Evolutionary conservation across 2,113 vertebrate species (phyloP).

Genomic region (Dasyornis broadbenti): DNA sequence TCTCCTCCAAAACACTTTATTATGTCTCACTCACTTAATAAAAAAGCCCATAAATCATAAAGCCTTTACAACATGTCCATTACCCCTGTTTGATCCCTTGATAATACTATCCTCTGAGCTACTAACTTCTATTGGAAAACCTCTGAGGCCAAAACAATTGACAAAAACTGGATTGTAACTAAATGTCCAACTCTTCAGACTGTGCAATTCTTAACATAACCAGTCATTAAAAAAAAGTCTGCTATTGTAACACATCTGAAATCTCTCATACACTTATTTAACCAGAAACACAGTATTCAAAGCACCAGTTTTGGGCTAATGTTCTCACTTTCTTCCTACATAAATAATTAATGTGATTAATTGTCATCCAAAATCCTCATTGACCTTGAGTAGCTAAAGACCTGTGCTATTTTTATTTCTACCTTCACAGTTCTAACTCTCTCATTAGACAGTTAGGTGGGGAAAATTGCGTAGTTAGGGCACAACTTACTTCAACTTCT

Average conservation of each 20-base stretch:
- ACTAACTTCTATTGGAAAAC: background rate
- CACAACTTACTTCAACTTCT: conserved; percentile 72
- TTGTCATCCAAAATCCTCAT: background rate
- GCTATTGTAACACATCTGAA: background rate
- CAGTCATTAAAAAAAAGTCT: background rate
- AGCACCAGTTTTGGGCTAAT: background rate
- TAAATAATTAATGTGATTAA: background rate
- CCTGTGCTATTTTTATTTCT: background rate
- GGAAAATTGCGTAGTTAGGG: background rate
- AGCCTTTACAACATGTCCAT: background rate
- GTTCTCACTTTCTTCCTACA: background rate
- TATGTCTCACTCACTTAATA: background rate
- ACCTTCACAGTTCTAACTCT: background rate
- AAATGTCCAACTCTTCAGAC: background rate
- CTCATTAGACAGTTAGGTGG: background rate
- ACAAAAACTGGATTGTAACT: background rate
- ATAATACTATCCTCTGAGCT: background rate
- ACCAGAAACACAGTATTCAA: background rate
- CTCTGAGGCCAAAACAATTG: background rate
- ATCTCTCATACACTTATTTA: background rate
- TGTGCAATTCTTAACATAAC: background rate
- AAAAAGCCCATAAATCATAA: fast-evolving
- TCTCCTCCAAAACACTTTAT: background rate
- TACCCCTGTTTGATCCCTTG: background rate
- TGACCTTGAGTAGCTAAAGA: background rate